Conservation (phyloP, 1,140 invertebrate species). For the Ostrea denselamellosa region DNA sequence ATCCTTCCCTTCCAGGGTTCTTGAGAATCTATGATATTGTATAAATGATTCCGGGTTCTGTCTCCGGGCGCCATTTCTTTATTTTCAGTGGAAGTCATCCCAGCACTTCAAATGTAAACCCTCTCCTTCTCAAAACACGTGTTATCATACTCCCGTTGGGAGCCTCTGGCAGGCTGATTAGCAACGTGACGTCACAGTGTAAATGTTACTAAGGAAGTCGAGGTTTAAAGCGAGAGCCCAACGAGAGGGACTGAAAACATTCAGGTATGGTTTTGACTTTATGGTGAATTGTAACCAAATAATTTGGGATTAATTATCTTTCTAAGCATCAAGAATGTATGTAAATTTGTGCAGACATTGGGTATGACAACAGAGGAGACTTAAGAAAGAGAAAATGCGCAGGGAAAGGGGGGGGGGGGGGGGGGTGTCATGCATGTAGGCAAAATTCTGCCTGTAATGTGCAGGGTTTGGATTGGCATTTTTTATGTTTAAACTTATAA, state of each 20-base stretch:
- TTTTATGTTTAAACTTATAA: no score
- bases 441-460: no score
- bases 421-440: no score
- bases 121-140: not conserved
- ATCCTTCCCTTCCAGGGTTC: slow-evolving; percentile 58
- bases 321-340: no score
- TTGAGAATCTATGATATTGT: slow-evolving; percentile 50
- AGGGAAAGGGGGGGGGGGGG: slow-evolving; percentile 24
- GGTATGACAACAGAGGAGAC: not conserved
- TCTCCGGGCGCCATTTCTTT: slow-evolving; percentile 14
- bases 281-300: not conserved
- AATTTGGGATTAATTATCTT: not conserved
- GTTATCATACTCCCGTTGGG: not conserved
- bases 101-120: not conserved
- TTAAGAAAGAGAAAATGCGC: not conserved
- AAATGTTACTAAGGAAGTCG: slow-evolving; percentile 57
- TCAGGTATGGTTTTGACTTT: not conserved
- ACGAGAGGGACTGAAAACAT: not conserved
- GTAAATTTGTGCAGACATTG: not conserved
- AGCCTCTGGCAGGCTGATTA: slow-evolving; percentile 36
- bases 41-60: slow-evolving; percentile 19
- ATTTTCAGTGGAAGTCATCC: slow-evolving; percentile 30
- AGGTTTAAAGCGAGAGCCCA: slow-evolving; percentile 43
- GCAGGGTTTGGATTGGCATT: no score
- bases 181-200: slow-evolving; percentile 54